Conservation (phyloP, 1,140 invertebrate species). For the Drosophila triauraria region DNA sequence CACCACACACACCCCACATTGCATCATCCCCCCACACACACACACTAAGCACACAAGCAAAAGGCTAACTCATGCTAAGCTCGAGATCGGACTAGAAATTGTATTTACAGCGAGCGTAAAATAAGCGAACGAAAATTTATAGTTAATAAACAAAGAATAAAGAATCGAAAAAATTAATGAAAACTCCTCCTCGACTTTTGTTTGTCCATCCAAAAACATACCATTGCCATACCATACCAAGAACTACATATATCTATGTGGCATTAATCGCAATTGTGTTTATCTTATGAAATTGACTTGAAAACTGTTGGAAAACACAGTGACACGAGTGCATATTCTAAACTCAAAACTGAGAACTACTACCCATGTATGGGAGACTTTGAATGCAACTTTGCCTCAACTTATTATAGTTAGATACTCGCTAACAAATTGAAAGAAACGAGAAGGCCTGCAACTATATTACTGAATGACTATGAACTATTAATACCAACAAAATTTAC, state of each 20-base stretch:
- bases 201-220: conserved; percentile 7
- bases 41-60: conserved; percentile 50
- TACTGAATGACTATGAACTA: conserved; percentile 14
- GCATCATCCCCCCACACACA: conserved; percentile 32
- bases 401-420: conserved; percentile 65
- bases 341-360: conserved; percentile 29
- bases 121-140: conserved; percentile 70
- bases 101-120: conserved; percentile 67
- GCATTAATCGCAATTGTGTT: conserved; percentile 46
- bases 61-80: conserved; percentile 75
- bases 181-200: conserved; percentile 36
- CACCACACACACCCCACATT: conserved; percentile 24
- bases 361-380: conserved; percentile 20
- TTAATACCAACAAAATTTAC: conserved; percentile 72
- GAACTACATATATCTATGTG: conserved; percentile 40
- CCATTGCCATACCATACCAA: not conserved
- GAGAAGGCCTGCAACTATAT: conserved; percentile 52
- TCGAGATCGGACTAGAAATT: conserved; percentile 77
- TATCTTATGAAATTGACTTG: conserved; percentile 64
- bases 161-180: conserved; percentile 65
- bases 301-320: conserved; percentile 40
- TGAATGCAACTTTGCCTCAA: conserved; percentile 35
- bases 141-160: conserved; percentile 75
- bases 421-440: conserved; percentile 62
- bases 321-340: conserved; percentile 51